phyloP scores from a whole-genome alignment of 2,797 vertebrate species.

The Schizothorax lantsangensis region DNA sequence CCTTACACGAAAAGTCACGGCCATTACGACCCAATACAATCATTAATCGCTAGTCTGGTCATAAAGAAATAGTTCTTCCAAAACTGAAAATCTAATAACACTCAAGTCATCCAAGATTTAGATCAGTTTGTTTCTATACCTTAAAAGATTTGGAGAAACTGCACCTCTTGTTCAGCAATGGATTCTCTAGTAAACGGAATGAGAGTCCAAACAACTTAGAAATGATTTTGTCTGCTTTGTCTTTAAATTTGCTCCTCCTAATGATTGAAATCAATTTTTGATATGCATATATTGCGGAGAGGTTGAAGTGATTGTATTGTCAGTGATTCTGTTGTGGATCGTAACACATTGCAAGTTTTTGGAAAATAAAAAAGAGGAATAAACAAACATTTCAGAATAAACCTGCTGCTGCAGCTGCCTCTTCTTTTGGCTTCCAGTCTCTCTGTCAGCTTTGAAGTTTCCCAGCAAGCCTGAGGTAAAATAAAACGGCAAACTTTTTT shows the following conservation, averaged over 20 bases:
- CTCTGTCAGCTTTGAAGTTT: constrained; percentile 73
- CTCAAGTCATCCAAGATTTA: not conserved
- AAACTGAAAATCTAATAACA: not conserved
- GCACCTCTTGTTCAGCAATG: not conserved
- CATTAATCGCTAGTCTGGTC: not conserved
- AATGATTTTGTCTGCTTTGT: not conserved
- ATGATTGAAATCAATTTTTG: constrained; percentile 2
- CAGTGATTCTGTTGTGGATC: constrained; percentile 7
- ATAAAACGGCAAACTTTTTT: constrained; percentile 62
- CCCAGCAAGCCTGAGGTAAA: constrained; percentile 74
- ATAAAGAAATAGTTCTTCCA: not conserved
- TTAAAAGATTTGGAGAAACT: not conserved
- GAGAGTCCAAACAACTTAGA: not conserved
- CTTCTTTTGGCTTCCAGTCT: constrained; percentile 71
- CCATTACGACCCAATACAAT: not conserved
- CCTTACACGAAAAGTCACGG: constrained; percentile 39
- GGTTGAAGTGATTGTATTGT: constrained; percentile 16
- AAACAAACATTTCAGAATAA: constrained; percentile 50
- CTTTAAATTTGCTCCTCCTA: not conserved
- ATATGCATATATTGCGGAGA: not conserved
- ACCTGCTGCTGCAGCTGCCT: constrained; percentile 61
- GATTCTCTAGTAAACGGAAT: not conserved
- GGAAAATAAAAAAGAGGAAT: constrained; percentile 46
- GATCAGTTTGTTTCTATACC: not conserved
- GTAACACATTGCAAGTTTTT: not conserved